These are phyloP conservation scores for Orchesellides sinensis DNA, from an alignment of 2,888 invertebrate species.

Conservation along the genomic window DNA sequence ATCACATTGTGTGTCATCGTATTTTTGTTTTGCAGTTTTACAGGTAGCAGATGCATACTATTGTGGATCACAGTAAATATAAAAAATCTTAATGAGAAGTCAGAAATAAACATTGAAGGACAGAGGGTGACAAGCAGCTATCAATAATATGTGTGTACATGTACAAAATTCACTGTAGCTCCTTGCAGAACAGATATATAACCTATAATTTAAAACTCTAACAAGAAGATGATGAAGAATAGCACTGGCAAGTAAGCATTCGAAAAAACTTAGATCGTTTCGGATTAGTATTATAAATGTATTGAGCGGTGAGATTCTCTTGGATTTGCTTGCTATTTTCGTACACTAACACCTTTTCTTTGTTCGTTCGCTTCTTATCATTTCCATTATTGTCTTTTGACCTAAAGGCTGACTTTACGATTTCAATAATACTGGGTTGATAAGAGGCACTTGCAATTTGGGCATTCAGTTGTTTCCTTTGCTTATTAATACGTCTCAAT, in stretches of 20 bases:
- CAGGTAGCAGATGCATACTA: too few species aligned
- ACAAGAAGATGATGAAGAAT: slow-evolving; percentile 12
- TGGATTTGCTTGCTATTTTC: slow-evolving; percentile 56
- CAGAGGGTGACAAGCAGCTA: too few species aligned
- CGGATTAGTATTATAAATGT: slow-evolving; percentile 12
- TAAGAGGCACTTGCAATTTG: slow-evolving; percentile 42
- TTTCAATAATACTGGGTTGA: slow-evolving; percentile 50
- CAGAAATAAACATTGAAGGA: too few species aligned
- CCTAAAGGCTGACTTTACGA: slow-evolving; percentile 41
- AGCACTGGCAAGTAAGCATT: slow-evolving; percentile 52
- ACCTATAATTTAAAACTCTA: too few species aligned
- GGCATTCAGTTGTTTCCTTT: slow-evolving; percentile 45
- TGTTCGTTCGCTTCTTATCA: slow-evolving; percentile 4
- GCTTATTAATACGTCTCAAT: slow-evolving; percentile 36
- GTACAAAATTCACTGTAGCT: too few species aligned
- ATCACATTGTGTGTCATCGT: too few species aligned
- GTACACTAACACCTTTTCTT: slow-evolving; percentile 51
- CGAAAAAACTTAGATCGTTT: slow-evolving; percentile 33
- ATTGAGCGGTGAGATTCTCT: slow-evolving; percentile 44
- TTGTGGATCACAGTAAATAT: too few species aligned
- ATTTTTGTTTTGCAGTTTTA: too few species aligned
- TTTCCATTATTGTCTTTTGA: slow-evolving; percentile 46
- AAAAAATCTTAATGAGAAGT: too few species aligned
- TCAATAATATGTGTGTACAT: too few species aligned
- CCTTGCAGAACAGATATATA: too few species aligned